Conservation (phyloP, 2,797 vertebrate species). For the Prunella strophiata region DNA sequence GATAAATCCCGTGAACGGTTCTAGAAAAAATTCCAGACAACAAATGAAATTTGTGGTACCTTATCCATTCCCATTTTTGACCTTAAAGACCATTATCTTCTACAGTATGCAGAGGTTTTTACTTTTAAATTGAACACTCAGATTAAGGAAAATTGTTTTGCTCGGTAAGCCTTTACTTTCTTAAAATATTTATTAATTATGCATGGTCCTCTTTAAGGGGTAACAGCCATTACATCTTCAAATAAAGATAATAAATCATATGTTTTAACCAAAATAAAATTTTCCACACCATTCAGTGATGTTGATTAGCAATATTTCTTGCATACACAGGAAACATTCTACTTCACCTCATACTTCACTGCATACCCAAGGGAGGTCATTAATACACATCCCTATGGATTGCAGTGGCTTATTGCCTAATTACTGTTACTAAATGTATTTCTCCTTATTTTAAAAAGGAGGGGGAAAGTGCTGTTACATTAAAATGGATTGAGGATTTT, state of each 20-base stretch:
- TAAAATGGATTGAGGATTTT: neutral
- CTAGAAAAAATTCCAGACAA: neutral
- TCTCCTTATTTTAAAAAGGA: constrained; percentile 24
- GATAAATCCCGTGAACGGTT: neutral
- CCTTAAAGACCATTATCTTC: neutral
- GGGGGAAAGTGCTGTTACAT: neutral
- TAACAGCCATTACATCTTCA: neutral
- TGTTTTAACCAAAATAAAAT: neutral
- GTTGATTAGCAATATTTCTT: constrained; percentile 1
- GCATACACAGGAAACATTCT: neutral
- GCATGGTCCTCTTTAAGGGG: neutral
- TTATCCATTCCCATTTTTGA: neutral
- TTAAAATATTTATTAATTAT: neutral
- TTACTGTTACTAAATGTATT: constrained; percentile 38
- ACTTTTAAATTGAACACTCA: neutral
- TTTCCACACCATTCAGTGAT: neutral
- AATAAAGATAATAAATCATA: neutral
- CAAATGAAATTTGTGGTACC: neutral
- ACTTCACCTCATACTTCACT: constrained; percentile 9
- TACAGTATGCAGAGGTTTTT: neutral
- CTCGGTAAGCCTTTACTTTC: neutral
- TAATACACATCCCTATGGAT: neutral
- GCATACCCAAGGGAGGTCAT: constrained; percentile 24
- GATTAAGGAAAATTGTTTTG: neutral
- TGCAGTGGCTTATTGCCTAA: constrained; percentile 36